Conservation (phyloP, 2,797 vertebrate species). For the Morelia viridis region DNA sequence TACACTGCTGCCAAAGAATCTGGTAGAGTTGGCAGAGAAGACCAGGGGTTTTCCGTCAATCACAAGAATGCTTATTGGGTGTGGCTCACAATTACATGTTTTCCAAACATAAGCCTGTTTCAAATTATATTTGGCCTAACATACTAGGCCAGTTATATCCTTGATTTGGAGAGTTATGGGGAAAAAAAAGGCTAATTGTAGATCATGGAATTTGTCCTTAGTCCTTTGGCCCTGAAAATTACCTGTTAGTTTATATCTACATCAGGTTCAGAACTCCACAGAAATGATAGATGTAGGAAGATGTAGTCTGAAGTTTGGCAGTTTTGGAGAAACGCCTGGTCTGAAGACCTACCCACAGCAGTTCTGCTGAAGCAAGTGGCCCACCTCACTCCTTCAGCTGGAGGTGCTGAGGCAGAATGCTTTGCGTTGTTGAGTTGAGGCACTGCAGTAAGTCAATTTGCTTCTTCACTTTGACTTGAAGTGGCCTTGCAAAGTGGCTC, state of each 20-base stretch:
- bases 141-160: not conserved
- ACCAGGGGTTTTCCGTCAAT: not conserved
- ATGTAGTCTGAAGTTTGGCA: not conserved
- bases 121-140: not conserved
- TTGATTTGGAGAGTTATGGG: not conserved
- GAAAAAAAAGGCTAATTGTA: not conserved
- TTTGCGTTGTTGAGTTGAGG: too few species aligned
- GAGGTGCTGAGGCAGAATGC: too few species aligned
- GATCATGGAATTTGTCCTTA: not conserved
- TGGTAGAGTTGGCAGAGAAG: not conserved
- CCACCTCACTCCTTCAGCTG: not conserved
- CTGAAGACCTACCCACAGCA: not conserved
- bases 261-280: not conserved
- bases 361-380: not conserved
- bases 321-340: not conserved
- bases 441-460: too few species aligned
- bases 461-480: not conserved
- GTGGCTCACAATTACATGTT: not conserved
- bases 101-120: not conserved
- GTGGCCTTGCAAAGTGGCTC: not conserved
- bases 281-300: not conserved
- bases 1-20: not conserved
- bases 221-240: not conserved
- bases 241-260: not conserved
- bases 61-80: not conserved